These are phyloP conservation scores for Hassar affinis DNA, from an alignment of 2,113 vertebrate genomes.

Conservation along the genomic window DNA sequence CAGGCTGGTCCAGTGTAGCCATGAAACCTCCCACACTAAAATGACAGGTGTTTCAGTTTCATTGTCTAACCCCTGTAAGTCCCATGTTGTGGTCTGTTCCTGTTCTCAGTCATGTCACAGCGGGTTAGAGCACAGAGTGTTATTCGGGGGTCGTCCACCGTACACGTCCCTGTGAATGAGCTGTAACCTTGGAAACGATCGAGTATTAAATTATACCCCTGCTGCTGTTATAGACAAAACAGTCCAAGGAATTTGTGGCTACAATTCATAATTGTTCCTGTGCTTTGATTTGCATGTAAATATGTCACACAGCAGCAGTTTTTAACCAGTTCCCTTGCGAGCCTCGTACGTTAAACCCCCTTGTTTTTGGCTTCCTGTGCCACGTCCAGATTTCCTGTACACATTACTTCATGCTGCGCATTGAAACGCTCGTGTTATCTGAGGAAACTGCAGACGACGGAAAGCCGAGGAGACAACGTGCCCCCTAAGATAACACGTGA, in stretches of 20 bases:
- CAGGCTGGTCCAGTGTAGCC: no score
- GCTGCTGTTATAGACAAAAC: not conserved
- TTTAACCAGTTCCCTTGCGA: not conserved
- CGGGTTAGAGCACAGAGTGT: no score
- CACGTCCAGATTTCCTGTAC: slow-evolving; percentile 29
- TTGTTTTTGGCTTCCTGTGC: not conserved
- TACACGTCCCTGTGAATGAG: no score
- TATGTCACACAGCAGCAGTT: not conserved
- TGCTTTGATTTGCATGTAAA: not conserved
- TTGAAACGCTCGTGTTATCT: slow-evolving; percentile 22
- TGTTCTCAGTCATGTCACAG: no score
- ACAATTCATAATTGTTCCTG: not conserved
- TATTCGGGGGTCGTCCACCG: no score
- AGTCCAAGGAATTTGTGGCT: not conserved
- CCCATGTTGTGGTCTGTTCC: no score
- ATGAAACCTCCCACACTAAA: no score
- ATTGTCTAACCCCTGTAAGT: no score
- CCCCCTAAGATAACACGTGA: not conserved
- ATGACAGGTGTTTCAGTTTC: no score
- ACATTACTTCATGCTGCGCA: slow-evolving; percentile 17
- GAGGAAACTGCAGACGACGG: slow-evolving; percentile 44
- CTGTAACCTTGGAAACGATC: not conserved
- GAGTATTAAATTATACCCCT: not conserved
- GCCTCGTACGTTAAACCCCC: not conserved
- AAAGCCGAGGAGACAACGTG: slow-evolving; percentile 54